These are phyloP conservation scores for Apodemia duryi DNA, from an alignment of 2,888 invertebrate species.

Conservation along the genomic window DNA sequence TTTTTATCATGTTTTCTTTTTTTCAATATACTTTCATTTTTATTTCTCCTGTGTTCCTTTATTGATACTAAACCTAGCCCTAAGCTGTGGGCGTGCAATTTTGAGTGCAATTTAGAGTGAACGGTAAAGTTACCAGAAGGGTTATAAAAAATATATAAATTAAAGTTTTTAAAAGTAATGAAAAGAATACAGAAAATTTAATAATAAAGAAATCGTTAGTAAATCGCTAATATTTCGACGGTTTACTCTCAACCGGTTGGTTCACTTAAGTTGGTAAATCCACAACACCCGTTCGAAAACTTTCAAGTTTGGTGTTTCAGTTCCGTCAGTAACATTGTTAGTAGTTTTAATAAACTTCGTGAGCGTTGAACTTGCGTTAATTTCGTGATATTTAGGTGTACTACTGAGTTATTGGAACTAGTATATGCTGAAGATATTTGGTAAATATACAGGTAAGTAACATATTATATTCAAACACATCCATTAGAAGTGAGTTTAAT, in stretches of 20 bases:
- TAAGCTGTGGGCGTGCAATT: no score
- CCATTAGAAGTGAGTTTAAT: background rate
- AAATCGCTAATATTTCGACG: background rate
- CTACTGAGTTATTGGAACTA: background rate
- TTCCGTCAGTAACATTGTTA: slow-evolving; percentile 12
- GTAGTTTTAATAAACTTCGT: slow-evolving; percentile 7
- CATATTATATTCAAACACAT: background rate
- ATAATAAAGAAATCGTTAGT: background rate
- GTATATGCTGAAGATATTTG: no score
- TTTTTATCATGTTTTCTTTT: no score
- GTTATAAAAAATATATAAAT: no score
- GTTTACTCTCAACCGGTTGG: background rate
- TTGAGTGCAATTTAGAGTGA: no score
- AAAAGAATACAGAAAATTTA: background rate
- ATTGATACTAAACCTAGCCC: no score
- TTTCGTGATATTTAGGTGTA: slow-evolving; percentile 6
- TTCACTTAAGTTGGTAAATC: slow-evolving; percentile 7
- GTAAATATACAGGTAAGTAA: no score
- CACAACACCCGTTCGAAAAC: slow-evolving; percentile 10
- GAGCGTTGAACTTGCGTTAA: slow-evolving; percentile 11
- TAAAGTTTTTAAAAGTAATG: no score
- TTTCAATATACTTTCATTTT: no score
- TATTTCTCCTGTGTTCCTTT: no score
- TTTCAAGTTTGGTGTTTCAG: slow-evolving; percentile 7
- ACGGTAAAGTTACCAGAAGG: no score